These are phyloP conservation scores for Allygus modestus DNA, from an alignment of 2,888 invertebrate genomes.

Conservation along the genomic window DNA sequence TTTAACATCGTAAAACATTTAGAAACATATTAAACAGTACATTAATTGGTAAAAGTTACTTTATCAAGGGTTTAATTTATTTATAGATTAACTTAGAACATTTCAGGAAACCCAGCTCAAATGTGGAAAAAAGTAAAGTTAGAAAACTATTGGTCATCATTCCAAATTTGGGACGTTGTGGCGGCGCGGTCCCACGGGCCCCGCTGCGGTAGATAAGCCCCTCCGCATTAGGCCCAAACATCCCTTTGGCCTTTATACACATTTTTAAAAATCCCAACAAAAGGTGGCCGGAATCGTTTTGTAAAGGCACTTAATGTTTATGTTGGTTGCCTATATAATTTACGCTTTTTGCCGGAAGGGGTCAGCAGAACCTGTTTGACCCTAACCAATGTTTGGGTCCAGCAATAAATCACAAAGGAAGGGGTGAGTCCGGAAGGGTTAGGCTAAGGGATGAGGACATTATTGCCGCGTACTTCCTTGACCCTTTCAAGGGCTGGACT, in stretches of 20 bases:
- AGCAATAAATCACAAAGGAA: constrained; percentile 54
- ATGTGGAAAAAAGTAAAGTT: too few species aligned
- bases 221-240: constrained; percentile 56
- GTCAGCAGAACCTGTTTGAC: constrained; percentile 55
- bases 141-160: not conserved
- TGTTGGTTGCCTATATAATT: constrained; percentile 68
- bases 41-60: too few species aligned
- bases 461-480: constrained; percentile 48
- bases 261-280: constrained; percentile 53
- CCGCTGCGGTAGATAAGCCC: constrained; percentile 66
- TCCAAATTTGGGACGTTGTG: constrained; percentile 63
- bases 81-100: too few species aligned
- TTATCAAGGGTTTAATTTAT: too few species aligned
- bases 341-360: constrained; percentile 66
- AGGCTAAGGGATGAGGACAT: constrained; percentile 39
- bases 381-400: constrained; percentile 59
- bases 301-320: constrained; percentile 68
- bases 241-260: constrained; percentile 47
- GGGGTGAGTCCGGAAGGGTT: constrained; percentile 6
- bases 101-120: too few species aligned
- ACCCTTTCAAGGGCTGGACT: constrained; percentile 16
- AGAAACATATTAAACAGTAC: too few species aligned
- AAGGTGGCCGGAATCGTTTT: constrained; percentile 64
- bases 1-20: too few species aligned
- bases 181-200: constrained; percentile 40